A percentile compares a stretch with the other conserved stretches of the same genome.
These are phyloP conservation scores for Euclidia mi DNA, from an alignment of 2,888 invertebrate species.

Conservation along the genomic window DNA sequence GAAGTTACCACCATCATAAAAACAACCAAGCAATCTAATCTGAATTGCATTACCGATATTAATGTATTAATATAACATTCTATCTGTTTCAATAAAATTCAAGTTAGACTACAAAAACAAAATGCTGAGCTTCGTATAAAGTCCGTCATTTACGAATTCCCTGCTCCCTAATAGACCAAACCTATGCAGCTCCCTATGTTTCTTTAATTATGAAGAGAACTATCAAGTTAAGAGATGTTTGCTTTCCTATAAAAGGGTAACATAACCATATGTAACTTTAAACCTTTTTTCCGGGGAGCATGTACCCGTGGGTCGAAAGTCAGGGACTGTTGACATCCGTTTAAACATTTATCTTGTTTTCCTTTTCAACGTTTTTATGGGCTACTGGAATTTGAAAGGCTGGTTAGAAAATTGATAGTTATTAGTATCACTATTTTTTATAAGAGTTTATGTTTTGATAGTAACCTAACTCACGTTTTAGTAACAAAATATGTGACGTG, in stretches of 20 bases:
- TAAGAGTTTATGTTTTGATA: background rate
- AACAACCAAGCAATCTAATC: too few species aligned
- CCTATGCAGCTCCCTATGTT: background rate
- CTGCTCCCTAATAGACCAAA: too few species aligned
- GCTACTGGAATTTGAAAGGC: constrained; percentile 71
- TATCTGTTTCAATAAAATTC: too few species aligned
- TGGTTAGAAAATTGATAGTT: constrained; percentile 30
- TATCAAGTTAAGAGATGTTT: constrained; percentile 67
- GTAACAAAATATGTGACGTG: background rate
- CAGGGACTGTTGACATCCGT: constrained; percentile 83
- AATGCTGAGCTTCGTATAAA: too few species aligned
- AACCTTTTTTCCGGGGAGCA: constrained; percentile 77
- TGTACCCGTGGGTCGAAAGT: constrained; percentile 75
- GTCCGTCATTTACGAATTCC: too few species aligned
- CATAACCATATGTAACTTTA: constrained; percentile 73
- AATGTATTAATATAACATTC: too few species aligned
- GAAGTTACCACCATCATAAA: too few species aligned
- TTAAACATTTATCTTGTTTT: constrained; percentile 71
- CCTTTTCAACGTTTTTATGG: constrained; percentile 63
- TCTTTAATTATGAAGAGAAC: constrained; percentile 57
- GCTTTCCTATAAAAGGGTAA: constrained; percentile 77
- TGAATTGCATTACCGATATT: too few species aligned
- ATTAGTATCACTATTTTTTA: background rate
- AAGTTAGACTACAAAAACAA: too few species aligned
- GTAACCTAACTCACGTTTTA: background rate